Evolutionary conservation across 2,888 invertebrate genomes (phyloP).

Genomic region (Timema cristinae): DNA sequence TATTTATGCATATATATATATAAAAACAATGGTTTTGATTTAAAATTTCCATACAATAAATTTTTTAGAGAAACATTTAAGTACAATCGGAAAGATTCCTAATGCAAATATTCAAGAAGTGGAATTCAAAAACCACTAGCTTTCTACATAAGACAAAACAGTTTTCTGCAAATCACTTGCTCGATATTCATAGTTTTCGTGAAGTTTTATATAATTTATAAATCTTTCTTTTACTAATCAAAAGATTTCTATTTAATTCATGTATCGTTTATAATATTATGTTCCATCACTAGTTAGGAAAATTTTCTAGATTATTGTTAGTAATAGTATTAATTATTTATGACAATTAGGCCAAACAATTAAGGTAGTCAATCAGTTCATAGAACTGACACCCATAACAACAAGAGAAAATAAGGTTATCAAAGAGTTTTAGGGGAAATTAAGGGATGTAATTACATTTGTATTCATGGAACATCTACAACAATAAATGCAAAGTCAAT

Average conservation of each 20-base stretch:
- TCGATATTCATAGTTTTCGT: too few relatives aligned
- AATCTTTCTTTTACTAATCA: neutral
- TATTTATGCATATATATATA: too few relatives aligned
- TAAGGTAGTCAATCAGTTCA: constrained; percentile 31
- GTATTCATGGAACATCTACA: constrained; percentile 28
- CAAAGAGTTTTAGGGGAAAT: neutral
- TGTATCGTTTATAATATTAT: constrained; percentile 2
- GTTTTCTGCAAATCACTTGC: too few relatives aligned
- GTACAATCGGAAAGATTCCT: constrained; percentile 29
- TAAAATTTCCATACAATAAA: constrained; percentile 26
- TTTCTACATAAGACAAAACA: too few relatives aligned
- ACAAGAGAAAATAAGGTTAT: constrained; percentile 24
- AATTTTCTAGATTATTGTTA: constrained; percentile 22
- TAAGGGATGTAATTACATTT: constrained; percentile 14
- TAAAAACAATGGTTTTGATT: constrained; percentile 21
- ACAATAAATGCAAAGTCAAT: constrained; percentile 28
- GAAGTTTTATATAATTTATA: too few relatives aligned
- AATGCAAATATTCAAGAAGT: constrained; percentile 15
- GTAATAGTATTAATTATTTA: constrained; percentile 22
- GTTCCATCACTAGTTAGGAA: constrained; percentile 24
- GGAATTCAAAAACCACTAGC: too few relatives aligned
- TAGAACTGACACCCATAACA: constrained; percentile 32
- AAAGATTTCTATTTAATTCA: neutral
- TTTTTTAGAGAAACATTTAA: constrained; percentile 30
- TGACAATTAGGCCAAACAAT: constrained; percentile 34